These are phyloP conservation scores for Rattus rattus DNA, from an alignment of 2,113 vertebrate species.

Conservation along the genomic window DNA sequence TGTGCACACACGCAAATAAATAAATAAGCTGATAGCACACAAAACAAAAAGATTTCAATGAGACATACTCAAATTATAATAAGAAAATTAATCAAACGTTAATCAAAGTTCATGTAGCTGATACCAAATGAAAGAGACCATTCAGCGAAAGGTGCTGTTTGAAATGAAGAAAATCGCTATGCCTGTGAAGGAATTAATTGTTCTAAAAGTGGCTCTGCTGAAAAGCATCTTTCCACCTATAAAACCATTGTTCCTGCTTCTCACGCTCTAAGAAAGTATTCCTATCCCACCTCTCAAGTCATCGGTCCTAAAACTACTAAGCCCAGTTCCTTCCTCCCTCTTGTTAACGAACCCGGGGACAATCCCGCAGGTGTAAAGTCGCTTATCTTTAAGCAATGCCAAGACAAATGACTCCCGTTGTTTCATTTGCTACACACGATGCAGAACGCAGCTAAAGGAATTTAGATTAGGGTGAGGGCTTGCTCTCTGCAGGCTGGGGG, in stretches of 20 bases:
- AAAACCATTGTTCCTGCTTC: neutral
- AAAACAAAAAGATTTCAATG: neutral
- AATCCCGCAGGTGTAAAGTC: slow-evolving; percentile 12
- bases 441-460: slow-evolving; percentile 56
- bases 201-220: slow-evolving; percentile 13
- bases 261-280: slow-evolving; percentile 33
- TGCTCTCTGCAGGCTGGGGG: neutral
- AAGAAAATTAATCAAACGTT: neutral
- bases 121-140: neutral
- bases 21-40: neutral
- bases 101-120: neutral
- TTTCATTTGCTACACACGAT: slow-evolving; percentile 66
- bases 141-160: neutral
- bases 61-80: neutral
- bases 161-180: neutral
- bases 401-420: slow-evolving; percentile 41
- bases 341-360: neutral
- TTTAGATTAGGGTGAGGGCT: slow-evolving; percentile 34
- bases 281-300: neutral
- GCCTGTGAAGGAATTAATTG: slow-evolving; percentile 1
- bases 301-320: slow-evolving; percentile 29
- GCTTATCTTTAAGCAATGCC: slow-evolving; percentile 22
- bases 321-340: neutral
- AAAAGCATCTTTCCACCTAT: neutral
- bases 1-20: neutral